Percentiles rank a stretch among this genome's conserved stretches.
These are phyloP conservation scores for Hormiphora californensis DNA, from an alignment of 37 sponge, comb jelly and placozoan genomes.

Conservation along the genomic window DNA sequence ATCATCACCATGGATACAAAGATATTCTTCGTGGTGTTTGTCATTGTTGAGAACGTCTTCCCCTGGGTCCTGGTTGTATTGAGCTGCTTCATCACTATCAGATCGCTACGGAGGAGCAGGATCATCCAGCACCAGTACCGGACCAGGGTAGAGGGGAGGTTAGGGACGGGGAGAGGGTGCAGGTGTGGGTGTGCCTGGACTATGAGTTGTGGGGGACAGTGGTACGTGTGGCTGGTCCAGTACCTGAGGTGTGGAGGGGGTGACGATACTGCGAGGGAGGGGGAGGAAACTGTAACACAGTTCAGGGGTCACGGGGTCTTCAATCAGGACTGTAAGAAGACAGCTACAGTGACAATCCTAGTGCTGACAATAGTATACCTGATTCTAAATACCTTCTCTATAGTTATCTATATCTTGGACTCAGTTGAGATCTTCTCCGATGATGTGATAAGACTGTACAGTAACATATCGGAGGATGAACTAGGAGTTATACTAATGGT, in stretches of 20 bases:
- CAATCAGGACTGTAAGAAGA: not conserved
- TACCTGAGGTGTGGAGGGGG: not conserved
- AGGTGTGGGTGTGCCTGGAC: too few relatives aligned
- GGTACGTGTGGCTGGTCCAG: not conserved
- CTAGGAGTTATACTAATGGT: not conserved
- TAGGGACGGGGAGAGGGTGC: too few relatives aligned
- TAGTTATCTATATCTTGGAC: not conserved
- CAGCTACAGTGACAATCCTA: not conserved
- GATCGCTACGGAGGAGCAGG: not conserved
- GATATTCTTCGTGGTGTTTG: not conserved
- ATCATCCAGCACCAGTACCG: not conserved
- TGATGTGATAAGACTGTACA: not conserved
- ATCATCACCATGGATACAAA: not conserved
- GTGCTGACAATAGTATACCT: constrained; percentile 8
- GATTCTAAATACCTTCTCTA: not conserved
- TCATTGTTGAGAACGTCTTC: not conserved
- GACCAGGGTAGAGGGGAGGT: too few relatives aligned
- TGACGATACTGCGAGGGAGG: not conserved
- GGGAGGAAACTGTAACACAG: not conserved
- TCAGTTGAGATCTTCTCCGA: not conserved
- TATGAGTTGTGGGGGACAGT: too few relatives aligned
- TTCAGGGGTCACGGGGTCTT: not conserved
- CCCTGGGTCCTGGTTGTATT: not conserved
- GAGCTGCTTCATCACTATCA: not conserved
- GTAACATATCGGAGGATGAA: not conserved